A percentile compares a stretch with the other conserved stretches of the same genome.
These are phyloP conservation scores for Cebidichthys violaceus DNA, from an alignment of 2,113 vertebrate species.

Conservation along the genomic window DNA sequence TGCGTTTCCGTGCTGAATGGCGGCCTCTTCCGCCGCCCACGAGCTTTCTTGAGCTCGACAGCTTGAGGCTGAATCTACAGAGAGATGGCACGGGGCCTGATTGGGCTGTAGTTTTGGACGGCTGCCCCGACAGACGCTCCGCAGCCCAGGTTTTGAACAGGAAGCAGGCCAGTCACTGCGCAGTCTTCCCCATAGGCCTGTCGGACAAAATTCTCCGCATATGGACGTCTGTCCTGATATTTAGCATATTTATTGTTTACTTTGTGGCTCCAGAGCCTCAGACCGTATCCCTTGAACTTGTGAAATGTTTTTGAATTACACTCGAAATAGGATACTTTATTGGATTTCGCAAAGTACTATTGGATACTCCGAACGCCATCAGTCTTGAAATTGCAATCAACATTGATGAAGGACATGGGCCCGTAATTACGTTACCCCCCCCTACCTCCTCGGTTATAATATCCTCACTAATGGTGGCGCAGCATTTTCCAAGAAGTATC, in stretches of 20 bases:
- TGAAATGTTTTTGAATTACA: conserved; percentile 36
- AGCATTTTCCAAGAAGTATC: conserved; percentile 43
- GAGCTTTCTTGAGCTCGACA: conserved; percentile 64
- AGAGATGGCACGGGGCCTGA: conserved; percentile 68
- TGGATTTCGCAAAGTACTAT: conserved; percentile 58
- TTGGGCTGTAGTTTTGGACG: conserved; percentile 74
- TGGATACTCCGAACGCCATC: conserved; percentile 36
- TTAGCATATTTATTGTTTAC: conserved; percentile 60
- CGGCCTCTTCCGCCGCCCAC: conserved; percentile 25
- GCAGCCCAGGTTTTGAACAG: conserved; percentile 62
- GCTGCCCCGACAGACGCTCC: conserved; percentile 65
- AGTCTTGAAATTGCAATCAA: conserved; percentile 52
- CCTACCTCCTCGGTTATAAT: conserved; percentile 36
- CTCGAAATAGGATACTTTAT: conserved; percentile 53
- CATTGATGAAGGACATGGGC: conserved; percentile 56
- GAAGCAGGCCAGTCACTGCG: conserved; percentile 45
- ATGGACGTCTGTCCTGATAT: conserved; percentile 43
- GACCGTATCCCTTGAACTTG: conserved; percentile 32
- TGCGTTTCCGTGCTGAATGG: conserved; percentile 48
- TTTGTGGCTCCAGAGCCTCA: conserved; percentile 43
- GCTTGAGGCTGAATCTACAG: conserved; percentile 63
- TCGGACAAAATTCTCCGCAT: conserved; percentile 53
- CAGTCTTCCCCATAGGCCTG: conserved; percentile 54
- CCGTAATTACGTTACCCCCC: conserved; percentile 56
- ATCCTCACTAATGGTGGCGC: conserved; percentile 44